phyloP scores from a whole-genome alignment of 2,797 vertebrate genomes.

The Sylvia borin region DNA sequence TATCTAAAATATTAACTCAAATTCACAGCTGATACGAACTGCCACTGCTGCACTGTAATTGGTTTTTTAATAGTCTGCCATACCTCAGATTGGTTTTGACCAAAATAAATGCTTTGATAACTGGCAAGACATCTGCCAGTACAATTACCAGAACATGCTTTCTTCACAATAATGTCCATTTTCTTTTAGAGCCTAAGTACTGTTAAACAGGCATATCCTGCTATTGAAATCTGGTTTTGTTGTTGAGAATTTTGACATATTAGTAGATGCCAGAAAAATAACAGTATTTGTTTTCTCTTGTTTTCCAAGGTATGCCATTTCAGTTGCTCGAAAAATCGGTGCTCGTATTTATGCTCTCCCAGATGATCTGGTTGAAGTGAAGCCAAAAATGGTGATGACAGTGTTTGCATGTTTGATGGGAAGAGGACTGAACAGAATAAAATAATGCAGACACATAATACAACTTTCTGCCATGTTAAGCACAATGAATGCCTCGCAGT shows the following conservation, averaged over 20 bases:
- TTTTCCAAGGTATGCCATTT: conserved; percentile 91
- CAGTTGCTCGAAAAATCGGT: conserved; percentile 94
- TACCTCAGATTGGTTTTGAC: background rate
- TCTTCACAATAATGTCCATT: background rate
- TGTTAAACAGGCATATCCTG: background rate
- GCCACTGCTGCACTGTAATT: background rate
- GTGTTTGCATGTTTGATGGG: conserved; percentile 97
- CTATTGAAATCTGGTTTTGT: background rate
- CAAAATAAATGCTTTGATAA: background rate
- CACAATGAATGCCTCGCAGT: conserved; percentile 71
- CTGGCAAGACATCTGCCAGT: background rate
- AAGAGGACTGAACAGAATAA: conserved; percentile 85
- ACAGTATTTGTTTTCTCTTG: conserved; percentile 29
- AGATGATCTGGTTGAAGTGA: conserved; percentile 95
- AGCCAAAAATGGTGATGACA: conserved; percentile 98
- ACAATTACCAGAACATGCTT: background rate
- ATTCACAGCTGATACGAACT: background rate
- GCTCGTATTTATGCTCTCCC: conserved; percentile 94
- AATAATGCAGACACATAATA: conserved; percentile 60
- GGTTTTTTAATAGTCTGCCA: background rate
- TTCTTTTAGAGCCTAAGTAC: background rate
- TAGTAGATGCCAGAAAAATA: background rate
- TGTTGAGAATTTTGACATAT: background rate
- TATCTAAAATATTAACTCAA: background rate
- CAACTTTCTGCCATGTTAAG: conserved; percentile 70